Percentiles rank a stretch among this genome's conserved stretches.
phyloP scores from a whole-genome alignment of 2,888 invertebrate species.

The Stenchaetothrips biformis region DNA sequence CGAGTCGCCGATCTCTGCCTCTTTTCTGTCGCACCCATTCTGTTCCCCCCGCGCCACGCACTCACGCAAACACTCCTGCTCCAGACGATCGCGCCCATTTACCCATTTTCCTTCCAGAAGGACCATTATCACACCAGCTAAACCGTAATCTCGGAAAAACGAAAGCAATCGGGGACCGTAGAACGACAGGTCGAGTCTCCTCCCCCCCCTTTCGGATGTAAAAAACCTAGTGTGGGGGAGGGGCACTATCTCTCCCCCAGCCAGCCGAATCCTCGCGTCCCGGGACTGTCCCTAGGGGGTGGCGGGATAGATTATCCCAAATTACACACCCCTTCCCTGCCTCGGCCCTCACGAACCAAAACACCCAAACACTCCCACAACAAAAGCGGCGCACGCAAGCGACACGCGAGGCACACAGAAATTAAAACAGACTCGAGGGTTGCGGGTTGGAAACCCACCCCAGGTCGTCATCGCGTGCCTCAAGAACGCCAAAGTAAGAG shows the following conservation, averaged over 20 bases:
- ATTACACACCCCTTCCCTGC: background rate
- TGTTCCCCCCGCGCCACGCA: background rate
- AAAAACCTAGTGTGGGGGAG: background rate
- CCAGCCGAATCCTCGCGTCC: background rate
- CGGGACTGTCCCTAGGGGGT: background rate
- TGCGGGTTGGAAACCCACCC: background rate
- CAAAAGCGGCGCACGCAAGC: background rate
- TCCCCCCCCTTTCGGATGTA: background rate
- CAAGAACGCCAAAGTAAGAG: background rate
- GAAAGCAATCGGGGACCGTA: background rate
- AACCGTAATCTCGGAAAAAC: background rate
- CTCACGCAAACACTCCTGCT: background rate
- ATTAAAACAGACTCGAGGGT: background rate
- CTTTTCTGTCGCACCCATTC: background rate
- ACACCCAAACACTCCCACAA: background rate
- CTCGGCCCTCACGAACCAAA: background rate
- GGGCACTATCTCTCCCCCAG: background rate
- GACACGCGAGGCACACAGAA: background rate
- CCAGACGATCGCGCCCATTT: background rate
- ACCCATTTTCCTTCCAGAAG: background rate
- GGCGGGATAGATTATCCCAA: background rate
- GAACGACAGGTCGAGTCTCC: background rate
- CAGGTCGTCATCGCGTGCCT: background rate
- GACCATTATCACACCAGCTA: slow-evolving; percentile 18
- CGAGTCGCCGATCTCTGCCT: background rate